Base-by-base conservation (phyloP, 2,888 invertebrate genomes). In the Congeria kusceri region DNA sequence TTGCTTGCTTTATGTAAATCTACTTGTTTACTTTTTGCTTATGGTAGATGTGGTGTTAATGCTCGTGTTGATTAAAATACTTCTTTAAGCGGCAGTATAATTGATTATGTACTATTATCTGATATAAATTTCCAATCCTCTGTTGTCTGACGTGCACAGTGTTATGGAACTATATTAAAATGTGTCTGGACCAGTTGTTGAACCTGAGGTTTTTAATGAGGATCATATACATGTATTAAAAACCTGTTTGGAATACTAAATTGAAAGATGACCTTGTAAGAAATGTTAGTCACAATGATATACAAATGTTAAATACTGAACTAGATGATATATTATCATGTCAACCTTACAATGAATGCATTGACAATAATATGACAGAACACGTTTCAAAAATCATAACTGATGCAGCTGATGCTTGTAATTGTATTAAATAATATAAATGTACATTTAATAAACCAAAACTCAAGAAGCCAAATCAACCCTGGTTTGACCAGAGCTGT, bases 81-180 rank as follows among this genome's bases (percentile, higher is more conserved):
- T 5, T 62, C 20, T 32, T 32, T 20, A 9, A 62, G 62, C 39
- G 62, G 62, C 39, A 62, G 62, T 32, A 39, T 62, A 3, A 62
- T 62, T n/a, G 62, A 62, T 28, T 62, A 62, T 62, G 7, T 32
- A 11, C 29, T 62, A 32, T 62, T 62, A 39, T 62, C 62, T 28
- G 62, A 32, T 11, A 62, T 62, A 9, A 62, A 62, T 32, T 62
- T 62, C 39, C 62, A 39, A 32, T 28, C 62, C 62, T 5, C 18
- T 62, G 5, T 15, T 62, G 5, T 62, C 62, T 11, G 62, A 62
- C 39, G 62, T 62, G 3, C 62, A 62, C 32, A 32, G 29, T 62
- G 62, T 29, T n/a, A 29, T 62, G 13, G 59, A 59, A 27, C 11
- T 59, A 27, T 27, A n/a, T 27, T 25, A 25, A 15, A 27, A 11